Conservation (phyloP, 2,113 vertebrate genomes). For the Grammomys surdaster region DNA sequence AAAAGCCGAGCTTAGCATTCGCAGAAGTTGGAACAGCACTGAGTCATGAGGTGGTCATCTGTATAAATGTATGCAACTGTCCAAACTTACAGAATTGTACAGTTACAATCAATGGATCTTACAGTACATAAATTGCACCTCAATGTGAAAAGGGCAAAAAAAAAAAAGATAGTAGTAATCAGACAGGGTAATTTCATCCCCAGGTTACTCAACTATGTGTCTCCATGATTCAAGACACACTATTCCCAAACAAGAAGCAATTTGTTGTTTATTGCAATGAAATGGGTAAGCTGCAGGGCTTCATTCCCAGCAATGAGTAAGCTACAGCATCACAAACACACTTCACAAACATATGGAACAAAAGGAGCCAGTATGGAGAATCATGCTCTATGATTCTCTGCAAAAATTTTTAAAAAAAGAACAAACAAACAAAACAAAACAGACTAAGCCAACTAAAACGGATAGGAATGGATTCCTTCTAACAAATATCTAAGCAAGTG, state of each 20-base stretch:
- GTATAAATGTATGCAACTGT: not conserved
- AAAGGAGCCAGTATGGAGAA: not conserved
- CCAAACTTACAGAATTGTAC: not conserved
- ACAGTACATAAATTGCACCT: not conserved
- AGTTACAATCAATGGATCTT: not conserved
- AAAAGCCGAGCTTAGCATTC: too few relatives aligned
- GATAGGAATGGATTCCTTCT: rapidly evolving
- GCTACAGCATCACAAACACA: rapidly evolving
- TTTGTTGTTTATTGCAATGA: rapidly evolving
- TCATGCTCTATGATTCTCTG: too few relatives aligned
- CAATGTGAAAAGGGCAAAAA: not conserved
- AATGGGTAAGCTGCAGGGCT: not conserved
- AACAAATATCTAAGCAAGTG: not conserved
- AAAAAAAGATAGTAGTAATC: not conserved
- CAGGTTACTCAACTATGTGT: not conserved
- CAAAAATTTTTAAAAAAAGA: too few relatives aligned
- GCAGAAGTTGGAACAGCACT: not conserved
- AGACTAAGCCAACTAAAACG: not conserved
- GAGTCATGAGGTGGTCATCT: rapidly evolving
- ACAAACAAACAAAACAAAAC: not conserved
- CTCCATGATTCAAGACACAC: not conserved
- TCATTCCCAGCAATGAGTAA: not conserved
- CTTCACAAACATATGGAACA: not conserved
- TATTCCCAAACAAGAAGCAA: not conserved
- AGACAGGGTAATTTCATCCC: not conserved